Percentiles rank a stretch among this genome's conserved stretches.
phyloP scores from a whole-genome alignment of 2,113 vertebrate genomes.

The Anas platyrhynchos region DNA sequence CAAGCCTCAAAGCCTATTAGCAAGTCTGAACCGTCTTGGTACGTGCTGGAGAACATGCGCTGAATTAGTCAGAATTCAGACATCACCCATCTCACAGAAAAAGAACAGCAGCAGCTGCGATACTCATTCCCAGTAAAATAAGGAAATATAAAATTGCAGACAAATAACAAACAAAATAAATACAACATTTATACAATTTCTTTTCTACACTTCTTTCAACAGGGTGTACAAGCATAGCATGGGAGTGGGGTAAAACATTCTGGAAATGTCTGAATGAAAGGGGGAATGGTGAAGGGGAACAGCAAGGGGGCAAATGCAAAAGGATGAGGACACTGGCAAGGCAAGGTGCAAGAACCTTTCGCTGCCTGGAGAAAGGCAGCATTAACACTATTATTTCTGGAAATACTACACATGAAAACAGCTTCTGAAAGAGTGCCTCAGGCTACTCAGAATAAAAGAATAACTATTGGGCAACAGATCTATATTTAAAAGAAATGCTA shows the following conservation, averaged over 20 bases:
- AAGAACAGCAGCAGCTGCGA: neutral
- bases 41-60: neutral
- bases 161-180: neutral
- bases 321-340: neutral
- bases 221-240: rapidly evolving
- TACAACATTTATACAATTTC: neutral
- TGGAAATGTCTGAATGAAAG: rapidly evolving
- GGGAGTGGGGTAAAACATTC: neutral
- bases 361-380: neutral
- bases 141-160: neutral
- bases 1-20: neutral
- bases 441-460: neutral
- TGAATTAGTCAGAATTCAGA: neutral
- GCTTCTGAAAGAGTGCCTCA: neutral
- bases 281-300: neutral
- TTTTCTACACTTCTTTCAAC: neutral
- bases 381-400: neutral
- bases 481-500: neutral
- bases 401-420: neutral
- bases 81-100: neutral
- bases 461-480: neutral
- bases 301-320: neutral
- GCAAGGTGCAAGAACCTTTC: neutral
- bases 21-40: neutral
- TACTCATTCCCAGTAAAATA: neutral